Base-by-base conservation (phyloP, 2,797 vertebrate genomes). In the Harpagifer antarcticus region DNA sequence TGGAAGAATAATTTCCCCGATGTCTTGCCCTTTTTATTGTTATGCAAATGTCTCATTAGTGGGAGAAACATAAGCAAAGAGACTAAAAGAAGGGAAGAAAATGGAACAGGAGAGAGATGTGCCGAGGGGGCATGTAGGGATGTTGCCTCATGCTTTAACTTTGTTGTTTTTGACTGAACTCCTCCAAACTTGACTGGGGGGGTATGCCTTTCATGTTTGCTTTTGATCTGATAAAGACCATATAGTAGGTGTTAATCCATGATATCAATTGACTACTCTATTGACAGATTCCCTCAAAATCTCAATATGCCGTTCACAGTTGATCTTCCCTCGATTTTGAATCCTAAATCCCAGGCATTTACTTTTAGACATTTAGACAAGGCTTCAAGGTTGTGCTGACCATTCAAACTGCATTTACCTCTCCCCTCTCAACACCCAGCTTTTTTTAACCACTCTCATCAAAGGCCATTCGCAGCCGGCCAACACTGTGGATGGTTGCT, bases 31-130 rank as follows among this genome's bases (percentile, higher is more conserved):
- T 33, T 37, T 37, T 9, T 2, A 37, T 37, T 37, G 33, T 37
- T 37, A 82, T 82, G 78, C 61, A 81, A 87, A 85, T 79, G 78
- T 78, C 68, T 75, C 64, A 70, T 66, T 56, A 9, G 82, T 31
- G 23, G 63, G 74, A 60, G 64, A 2, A 42, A 62, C 12, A 33
- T 4, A 31, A 72, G 72, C 49, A 47, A 33, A 44, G 37, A 70
- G 44, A 63, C 42, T 27, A 8, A 66, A n/a, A 7, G 53, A 40
- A 48, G 62, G 0, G 20, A 40, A 66, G 63, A 16, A 71, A 69
- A 74, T 72, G 16, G 10, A 52, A 72, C 60, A 62, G 63, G 57
- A 86, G 86, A 76, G 50, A 65, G 74, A 83, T 13, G 17, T 49
- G 47, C 76, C 45, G 3, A 9, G 31, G 40, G 50, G 37, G 68